Evolutionary conservation across 2,888 invertebrate genomes (phyloP).

Genomic region (Microctonus hyperodae): DNA sequence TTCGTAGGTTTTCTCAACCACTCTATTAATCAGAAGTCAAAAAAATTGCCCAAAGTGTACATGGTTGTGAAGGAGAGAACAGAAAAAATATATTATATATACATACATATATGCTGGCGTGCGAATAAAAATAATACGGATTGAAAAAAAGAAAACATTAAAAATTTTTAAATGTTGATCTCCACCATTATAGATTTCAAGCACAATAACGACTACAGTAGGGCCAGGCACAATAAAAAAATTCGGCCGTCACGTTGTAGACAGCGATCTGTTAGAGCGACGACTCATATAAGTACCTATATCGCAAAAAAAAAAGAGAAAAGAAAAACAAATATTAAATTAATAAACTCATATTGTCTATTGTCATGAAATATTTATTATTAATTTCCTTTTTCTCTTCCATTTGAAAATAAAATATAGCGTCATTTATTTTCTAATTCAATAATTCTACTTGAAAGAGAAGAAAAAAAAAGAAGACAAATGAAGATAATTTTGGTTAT

Average conservation of each 20-base stretch:
- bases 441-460: not conserved
- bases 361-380: constrained; percentile 48
- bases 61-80: not conserved
- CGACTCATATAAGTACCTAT: constrained; percentile 59
- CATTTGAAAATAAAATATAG: not conserved
- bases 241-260: constrained; percentile 62
- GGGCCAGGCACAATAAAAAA: constrained; percentile 62
- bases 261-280: constrained; percentile 61
- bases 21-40: constrained; percentile 20
- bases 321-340: constrained; percentile 51
- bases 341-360: constrained; percentile 63
- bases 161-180: constrained; percentile 40
- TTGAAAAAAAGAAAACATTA: constrained; percentile 8
- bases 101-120: constrained; percentile 30
- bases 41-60: constrained; percentile 10
- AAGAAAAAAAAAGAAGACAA: not conserved
- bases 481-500: no score
- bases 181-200: constrained; percentile 53
- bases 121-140: constrained; percentile 24
- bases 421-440: not conserved
- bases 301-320: constrained; percentile 43
- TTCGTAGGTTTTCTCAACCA: constrained; percentile 32
- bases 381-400: not conserved
- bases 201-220: constrained; percentile 62
- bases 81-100: constrained; percentile 41